Base-by-base conservation (phyloP, 2,888 invertebrate species). In the Chamaedrilus cognettii region DNA sequence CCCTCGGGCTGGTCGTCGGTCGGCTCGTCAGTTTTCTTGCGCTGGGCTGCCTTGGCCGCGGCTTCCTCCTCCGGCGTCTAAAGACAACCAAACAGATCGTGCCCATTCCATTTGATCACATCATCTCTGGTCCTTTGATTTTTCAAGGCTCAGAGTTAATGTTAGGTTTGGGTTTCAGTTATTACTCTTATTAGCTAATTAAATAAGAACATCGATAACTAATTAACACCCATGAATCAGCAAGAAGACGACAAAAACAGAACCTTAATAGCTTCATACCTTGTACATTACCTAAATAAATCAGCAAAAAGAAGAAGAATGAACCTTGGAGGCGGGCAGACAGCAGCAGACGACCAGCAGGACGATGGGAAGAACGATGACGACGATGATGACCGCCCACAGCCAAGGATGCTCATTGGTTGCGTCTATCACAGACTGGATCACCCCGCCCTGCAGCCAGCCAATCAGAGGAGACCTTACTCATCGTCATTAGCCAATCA, bases 321-420 rank as follows among this genome's bases (percentile, higher is more conserved):
- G n/a, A n/a, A 82, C 81, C 79, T 80, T 80, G 64, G 79, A 72
- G 63, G 80, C 79, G 63, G 78, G 74, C 60, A 81, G 79, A 69
- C 91, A 94, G 87, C 93, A 93, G 82, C 90, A 89, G 85, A 93
- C 93, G 77, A 93, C 87, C 80, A 91, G 82, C 78, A 92, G 86
- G 64, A 92, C 90, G 79, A 96, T 87, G 60, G 95, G 89, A 67
- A 94, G 85, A 79, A 92, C 90, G 78, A 91, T 85, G 67, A 89
- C 88, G 74, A 95, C 85, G 78, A 94, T 88, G 85, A 91, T 91
- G 64, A 94, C 89, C 59, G 89, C 93, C 91, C 94, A 96, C 77
- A 95, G 87, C 91, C 94, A 93, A 49, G 97, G 97, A 82, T 93
- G 89, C 72, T 93, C 91, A 78, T 90, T 90, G 70, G 93, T 91